Evolutionary conservation across 2,797 vertebrate species (phyloP).

Genomic region (Simalia tracyae): DNA sequence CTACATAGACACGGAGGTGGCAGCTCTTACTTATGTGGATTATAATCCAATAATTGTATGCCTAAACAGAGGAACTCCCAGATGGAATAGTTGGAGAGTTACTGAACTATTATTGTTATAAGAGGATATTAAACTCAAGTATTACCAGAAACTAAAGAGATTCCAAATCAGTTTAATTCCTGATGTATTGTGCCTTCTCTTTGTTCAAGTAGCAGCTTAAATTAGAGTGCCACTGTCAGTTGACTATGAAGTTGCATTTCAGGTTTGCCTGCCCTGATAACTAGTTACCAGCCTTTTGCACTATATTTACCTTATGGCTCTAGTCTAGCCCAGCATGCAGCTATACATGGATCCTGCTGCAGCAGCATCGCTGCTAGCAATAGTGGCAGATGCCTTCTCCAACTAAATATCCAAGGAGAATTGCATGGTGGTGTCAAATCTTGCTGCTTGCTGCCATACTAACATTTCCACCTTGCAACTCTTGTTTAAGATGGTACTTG

Average conservation of each 20-base stretch:
- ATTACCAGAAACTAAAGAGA: neutral
- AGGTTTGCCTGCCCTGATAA: neutral
- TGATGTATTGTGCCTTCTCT: neutral
- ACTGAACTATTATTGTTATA: neutral
- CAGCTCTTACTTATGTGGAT: neutral
- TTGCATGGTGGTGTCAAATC: too few species aligned
- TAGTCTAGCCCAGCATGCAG: neutral
- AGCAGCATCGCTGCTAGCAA: too few species aligned
- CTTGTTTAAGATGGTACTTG: too few species aligned
- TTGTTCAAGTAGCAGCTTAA: neutral
- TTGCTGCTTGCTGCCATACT: too few species aligned
- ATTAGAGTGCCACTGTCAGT: neutral
- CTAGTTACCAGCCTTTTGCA: too few species aligned
- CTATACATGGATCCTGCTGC: neutral
- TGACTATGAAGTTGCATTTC: neutral
- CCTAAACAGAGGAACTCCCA: neutral
- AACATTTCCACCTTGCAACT: too few species aligned
- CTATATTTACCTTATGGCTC: too few species aligned
- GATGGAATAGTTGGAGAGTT: neutral
- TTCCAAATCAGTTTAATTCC: neutral
- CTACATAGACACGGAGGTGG: neutral
- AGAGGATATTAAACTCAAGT: neutral
- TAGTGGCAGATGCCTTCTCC: too few species aligned
- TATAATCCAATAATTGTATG: neutral
- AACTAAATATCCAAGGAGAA: too few species aligned